A percentile compares a stretch with the other conserved stretches of the same genome.
These are phyloP conservation scores for Trilocha varians DNA, from an alignment of 2,888 invertebrate species.

Conservation along the genomic window DNA sequence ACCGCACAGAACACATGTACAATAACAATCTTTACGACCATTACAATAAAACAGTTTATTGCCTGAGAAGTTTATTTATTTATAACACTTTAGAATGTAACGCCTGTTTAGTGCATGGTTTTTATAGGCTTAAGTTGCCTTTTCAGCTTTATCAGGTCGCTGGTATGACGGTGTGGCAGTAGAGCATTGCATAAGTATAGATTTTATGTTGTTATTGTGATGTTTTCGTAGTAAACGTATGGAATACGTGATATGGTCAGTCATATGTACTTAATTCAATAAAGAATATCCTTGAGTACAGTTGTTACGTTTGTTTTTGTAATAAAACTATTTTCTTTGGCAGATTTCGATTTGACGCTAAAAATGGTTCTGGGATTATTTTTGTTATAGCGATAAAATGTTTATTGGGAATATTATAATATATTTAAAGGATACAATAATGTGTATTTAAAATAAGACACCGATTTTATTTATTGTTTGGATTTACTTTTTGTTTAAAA, in stretches of 20 bases:
- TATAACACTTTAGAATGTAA: slow-evolving; percentile 59
- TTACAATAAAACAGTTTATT: slow-evolving; percentile 68
- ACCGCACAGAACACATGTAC: slow-evolving; percentile 53
- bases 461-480: no score
- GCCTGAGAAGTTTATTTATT: slow-evolving; percentile 64
- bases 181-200: slow-evolving; percentile 72
- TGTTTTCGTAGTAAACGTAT: slow-evolving; percentile 68
- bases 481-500: no score
- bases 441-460: neutral
- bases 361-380: neutral
- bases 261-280: slow-evolving; percentile 18
- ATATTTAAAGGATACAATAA: neutral
- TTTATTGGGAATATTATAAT: neutral
- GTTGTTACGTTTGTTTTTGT: neutral
- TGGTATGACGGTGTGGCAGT: slow-evolving; percentile 68
- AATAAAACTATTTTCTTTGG: neutral
- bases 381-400: neutral
- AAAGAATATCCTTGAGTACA: neutral
- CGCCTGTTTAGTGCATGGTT: slow-evolving; percentile 70
- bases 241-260: slow-evolving; percentile 62
- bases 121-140: slow-evolving; percentile 73
- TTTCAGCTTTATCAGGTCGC: slow-evolving; percentile 74
- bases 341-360: neutral
- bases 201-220: slow-evolving; percentile 72
- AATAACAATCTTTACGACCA: slow-evolving; percentile 65